Percentiles rank a stretch among this genome's conserved stretches.
Evolutionary conservation across 2,888 invertebrate species (phyloP).

Genomic region (Chironomus tentans): DNA sequence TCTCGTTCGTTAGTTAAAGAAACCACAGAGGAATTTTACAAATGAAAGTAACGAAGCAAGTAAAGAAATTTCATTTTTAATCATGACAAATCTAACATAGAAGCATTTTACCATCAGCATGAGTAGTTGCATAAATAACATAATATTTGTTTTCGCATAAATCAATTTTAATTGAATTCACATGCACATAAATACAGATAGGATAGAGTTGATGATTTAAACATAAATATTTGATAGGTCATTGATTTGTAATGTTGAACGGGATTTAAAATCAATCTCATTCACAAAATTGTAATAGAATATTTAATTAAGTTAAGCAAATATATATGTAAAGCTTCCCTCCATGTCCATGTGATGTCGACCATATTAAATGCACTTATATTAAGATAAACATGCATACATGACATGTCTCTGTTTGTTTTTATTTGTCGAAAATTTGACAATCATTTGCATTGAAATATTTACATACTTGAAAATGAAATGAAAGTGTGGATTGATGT

Average conservation of each 20-base stretch:
- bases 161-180: slow-evolving; percentile 9
- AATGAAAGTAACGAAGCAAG: neutral
- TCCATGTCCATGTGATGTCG: neutral
- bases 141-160: neutral
- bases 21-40: neutral
- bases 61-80: neutral
- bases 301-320: slow-evolving; percentile 6
- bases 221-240: slow-evolving; percentile 16
- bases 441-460: neutral
- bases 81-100: no score
- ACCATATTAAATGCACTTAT: neutral
- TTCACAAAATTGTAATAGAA: neutral
- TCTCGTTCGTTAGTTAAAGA: neutral
- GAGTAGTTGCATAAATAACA: neutral
- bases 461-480: neutral
- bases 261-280: neutral
- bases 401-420: neutral
- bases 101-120: no score
- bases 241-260: slow-evolving; percentile 2
- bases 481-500: neutral
- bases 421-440: neutral
- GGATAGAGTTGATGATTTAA: neutral
- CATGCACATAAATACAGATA: neutral
- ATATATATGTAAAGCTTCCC: neutral
- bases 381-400: neutral